Evolutionary conservation across 2,113 vertebrate genomes (phyloP), one percentile per base, ranked within the genome.

Genomic region (Stigmatopora argus): DNA sequence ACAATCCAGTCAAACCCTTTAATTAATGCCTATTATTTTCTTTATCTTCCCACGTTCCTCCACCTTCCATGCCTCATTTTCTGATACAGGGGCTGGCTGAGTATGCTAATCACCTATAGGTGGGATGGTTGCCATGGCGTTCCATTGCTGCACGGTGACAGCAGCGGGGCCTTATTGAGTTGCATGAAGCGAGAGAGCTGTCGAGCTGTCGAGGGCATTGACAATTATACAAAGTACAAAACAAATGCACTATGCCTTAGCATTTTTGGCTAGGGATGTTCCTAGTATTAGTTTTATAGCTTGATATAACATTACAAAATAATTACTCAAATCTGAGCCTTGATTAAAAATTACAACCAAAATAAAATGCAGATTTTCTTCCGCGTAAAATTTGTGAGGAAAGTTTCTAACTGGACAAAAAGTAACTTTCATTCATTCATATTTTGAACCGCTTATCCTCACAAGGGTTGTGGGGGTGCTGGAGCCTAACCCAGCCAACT

Each of bases 111-210:
- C 89, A 85, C 78, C 76, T 65, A 21, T 59, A 84, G 78, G 77
- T 83, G 83, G 78, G 74, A 82, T 74, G 90, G 91, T 84, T 83
- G 72, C 81, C 52, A 85, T 74, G 82, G 66, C 47, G 72, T 89
- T 88, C 87, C 84, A 0, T 87, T 78, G 0, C 18, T 83, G 89
- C 89, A 87, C 89, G 81, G 67, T 84, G 90, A 90, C 90, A 92
- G 90, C 91, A 90, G 90, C 82, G 81, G 77, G 74, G 61, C 79
- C 86, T 82, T 83, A 85, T 80, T 87, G 90, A 93, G 85, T 70
- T 84, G 45, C 70, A 83, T 78, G 83, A 81, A 79, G 80, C 76
- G 79, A 78, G 75, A 78, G 87, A 83, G 82, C 85, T 90, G 89
- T 90, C 78, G 81, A 87, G 72, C 68, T 78, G 79, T 80, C 65